Percentiles rank a stretch among this genome's conserved stretches.
Evolutionary conservation across 2,888 invertebrate genomes (phyloP).

Genomic region (Heliconius charithonia): DNA sequence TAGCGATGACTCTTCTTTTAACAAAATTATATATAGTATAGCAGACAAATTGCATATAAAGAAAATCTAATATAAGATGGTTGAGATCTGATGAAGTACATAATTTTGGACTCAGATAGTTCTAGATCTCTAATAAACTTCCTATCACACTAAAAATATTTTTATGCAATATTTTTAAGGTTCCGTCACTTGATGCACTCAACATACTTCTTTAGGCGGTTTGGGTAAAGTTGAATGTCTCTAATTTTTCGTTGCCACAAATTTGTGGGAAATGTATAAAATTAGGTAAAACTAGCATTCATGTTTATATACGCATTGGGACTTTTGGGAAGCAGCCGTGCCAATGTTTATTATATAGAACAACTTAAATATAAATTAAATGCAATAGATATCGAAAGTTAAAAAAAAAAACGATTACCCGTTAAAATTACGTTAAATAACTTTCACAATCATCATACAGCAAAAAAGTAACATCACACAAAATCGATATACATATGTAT

Average conservation of each 20-base stretch:
- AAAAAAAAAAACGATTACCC: too few relatives aligned
- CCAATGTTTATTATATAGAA: too few relatives aligned
- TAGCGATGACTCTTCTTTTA: constrained; percentile 6
- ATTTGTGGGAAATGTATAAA: too few relatives aligned
- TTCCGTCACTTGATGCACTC: neutral
- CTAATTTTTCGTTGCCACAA: too few relatives aligned
- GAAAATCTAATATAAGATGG: neutral
- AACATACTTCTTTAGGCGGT: neutral
- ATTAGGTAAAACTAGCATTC: too few relatives aligned
- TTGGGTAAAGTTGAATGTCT: neutral
- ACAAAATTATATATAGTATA: neutral
- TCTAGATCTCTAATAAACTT: too few relatives aligned
- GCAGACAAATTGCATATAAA: neutral
- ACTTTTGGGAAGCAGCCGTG: too few relatives aligned
- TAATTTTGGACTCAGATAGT: neutral
- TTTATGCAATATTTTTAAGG: neutral
- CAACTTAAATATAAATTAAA: too few relatives aligned
- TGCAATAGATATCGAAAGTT: too few relatives aligned
- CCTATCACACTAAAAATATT: neutral
- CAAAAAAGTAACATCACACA: neutral
- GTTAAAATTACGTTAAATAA: too few relatives aligned
- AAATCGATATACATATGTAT: neutral
- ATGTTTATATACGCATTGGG: too few relatives aligned
- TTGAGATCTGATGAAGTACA: neutral
- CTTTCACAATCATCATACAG: neutral